Base-by-base conservation (phyloP, 2,888 invertebrate genomes). In the Heliconius erato region DNA sequence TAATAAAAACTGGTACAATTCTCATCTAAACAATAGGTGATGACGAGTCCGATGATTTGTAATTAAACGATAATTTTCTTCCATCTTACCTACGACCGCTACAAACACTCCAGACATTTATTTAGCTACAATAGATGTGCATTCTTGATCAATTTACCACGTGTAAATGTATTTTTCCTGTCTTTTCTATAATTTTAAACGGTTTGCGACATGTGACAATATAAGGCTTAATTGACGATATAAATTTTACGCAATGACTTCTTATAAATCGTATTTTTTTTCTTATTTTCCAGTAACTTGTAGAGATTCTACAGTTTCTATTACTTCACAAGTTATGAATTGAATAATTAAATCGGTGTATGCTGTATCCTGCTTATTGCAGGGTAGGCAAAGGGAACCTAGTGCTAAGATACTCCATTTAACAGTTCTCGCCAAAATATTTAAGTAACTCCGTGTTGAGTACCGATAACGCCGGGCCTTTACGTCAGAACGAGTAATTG, bases 141-240 rank as follows among this genome's bases (percentile, higher is more conserved):
- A 78, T 67, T 49, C 40, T 83, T 79, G 79, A 79, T 83, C 76
- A n/a, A 35, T 76, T 76, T 74, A 54, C 85, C 85, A 85, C 86
- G 85, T 83, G 86, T 35, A 81, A 28, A 63, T 26, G 67, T 82
- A 59, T 78, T 81, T 78, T 80, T 80, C 74, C 78, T 71, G 54
- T 69, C 23, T 44, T 74, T 54, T 84, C 23, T 35, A 78, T 68
- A 79, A 16, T 79, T 80, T 80, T 78, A 32, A 79, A 82, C 79
- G 63, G 16, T 82, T 69, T 54, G 40, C 44, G 40, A 77, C 84
- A 82, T 85, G 83, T 83, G 83, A 82, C 80, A 79, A 79, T 54
- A 67, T 79, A 35, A 74, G 4, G 68, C n/a, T 68, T 35, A 54
- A 80, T 59, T 67, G 35, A 78, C 28, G 40, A 76, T 28, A 68